These are phyloP conservation scores for Lasioglossum villosulum DNA, from an alignment of 2,888 invertebrate genomes.

Conservation along the genomic window DNA sequence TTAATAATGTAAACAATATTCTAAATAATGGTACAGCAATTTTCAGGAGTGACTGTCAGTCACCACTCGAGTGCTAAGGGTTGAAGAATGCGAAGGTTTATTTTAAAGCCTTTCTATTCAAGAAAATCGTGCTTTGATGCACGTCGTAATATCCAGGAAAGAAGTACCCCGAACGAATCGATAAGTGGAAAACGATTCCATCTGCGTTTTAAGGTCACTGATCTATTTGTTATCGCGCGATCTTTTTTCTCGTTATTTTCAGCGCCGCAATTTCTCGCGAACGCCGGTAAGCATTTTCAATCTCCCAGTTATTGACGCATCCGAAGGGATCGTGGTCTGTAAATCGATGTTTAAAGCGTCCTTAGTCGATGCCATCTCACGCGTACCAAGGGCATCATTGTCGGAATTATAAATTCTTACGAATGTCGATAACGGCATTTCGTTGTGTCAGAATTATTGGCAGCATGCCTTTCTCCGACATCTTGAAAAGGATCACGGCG, in stretches of 20 bases:
- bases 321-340: neutral
- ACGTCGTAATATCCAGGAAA: neutral
- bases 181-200: neutral
- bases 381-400: neutral
- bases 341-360: conserved; percentile 23
- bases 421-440: conserved; percentile 22
- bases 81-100: neutral
- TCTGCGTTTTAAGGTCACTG: conserved; percentile 2
- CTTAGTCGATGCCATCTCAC: neutral
- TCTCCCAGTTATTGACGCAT: conserved; percentile 10
- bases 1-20: too few relatives aligned
- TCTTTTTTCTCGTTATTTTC: conserved; percentile 18
- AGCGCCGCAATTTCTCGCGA: conserved; percentile 13
- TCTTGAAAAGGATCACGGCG: neutral
- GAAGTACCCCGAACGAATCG: neutral
- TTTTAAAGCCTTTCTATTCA: neutral
- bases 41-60: too few relatives aligned
- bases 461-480: conserved; percentile 29
- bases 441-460: conserved; percentile 45
- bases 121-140: neutral
- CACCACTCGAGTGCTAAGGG: too few relatives aligned
- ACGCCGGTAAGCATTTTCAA: conserved; percentile 20
- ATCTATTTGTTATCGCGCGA: conserved; percentile 15
- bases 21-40: too few relatives aligned
- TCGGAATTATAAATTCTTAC: conserved; percentile 27